Evolutionary conservation across 2,888 invertebrate species (phyloP).

Genomic region (Synergus laeviventris): DNA sequence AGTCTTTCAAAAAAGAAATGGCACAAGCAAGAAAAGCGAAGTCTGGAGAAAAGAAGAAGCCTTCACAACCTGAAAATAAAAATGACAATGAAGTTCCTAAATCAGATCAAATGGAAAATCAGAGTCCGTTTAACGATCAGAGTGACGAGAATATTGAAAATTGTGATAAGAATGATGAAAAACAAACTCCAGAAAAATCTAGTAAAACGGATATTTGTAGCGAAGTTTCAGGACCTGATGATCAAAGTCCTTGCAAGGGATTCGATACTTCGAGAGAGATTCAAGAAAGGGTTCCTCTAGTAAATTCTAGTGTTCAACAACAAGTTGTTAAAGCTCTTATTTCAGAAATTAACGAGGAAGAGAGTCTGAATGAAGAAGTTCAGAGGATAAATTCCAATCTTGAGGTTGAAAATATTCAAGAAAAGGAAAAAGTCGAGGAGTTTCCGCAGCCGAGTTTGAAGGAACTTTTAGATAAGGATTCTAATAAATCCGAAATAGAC

Average conservation of each 20-base stretch:
- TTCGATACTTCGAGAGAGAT: not conserved
- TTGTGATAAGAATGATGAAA: constrained; percentile 27
- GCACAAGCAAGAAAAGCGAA: constrained; percentile 49
- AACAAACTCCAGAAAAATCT: not conserved
- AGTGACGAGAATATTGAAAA: constrained; percentile 18
- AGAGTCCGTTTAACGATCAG: not conserved
- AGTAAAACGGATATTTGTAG: not conserved
- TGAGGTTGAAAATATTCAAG: not conserved
- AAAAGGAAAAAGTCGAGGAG: not conserved
- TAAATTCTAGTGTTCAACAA: not conserved
- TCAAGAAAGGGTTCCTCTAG: not conserved
- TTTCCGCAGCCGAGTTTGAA: not conserved
- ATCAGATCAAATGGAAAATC: constrained; percentile 24
- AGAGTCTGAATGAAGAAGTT: not conserved
- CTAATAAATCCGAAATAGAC: not conserved
- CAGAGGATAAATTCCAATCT: constrained; percentile 19
- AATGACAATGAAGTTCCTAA: not conserved
- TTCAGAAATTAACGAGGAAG: constrained; percentile 12
- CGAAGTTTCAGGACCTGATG: not conserved
- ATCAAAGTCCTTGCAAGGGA: constrained; percentile 1
- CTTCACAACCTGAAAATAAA: constrained; percentile 16
- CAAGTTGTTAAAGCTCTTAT: not conserved
- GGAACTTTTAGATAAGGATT: not conserved
- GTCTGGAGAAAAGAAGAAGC: constrained; percentile 57
- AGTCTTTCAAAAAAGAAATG: constrained; percentile 66